Percentiles rank a stretch among this genome's conserved stretches.
These are phyloP conservation scores for Meleagris gallopavo DNA, from an alignment of 2,113 vertebrate genomes.

Conservation along the genomic window DNA sequence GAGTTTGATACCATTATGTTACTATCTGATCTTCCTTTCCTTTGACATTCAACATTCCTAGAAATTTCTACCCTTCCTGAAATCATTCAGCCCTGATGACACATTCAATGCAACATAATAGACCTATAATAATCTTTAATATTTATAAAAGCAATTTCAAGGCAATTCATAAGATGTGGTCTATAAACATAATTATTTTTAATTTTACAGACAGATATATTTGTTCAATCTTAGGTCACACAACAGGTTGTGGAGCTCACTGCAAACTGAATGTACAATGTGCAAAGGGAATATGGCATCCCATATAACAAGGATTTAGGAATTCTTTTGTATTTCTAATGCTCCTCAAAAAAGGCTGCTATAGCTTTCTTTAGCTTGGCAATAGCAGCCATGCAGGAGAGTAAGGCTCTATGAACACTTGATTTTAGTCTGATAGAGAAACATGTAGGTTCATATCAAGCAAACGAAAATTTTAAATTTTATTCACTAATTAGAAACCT, in stretches of 20 bases:
- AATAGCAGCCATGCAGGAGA: not conserved
- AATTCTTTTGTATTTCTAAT: not conserved
- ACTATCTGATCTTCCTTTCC: not conserved
- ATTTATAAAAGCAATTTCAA: not conserved
- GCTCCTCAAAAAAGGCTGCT: not conserved
- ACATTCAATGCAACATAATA: not conserved
- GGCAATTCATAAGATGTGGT: not conserved
- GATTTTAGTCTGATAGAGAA: not conserved
- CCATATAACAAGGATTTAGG: not conserved
- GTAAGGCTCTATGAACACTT: not conserved
- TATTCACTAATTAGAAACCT: not conserved
- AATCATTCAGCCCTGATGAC: not conserved
- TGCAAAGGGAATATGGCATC: not conserved
- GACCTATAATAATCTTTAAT: not conserved
- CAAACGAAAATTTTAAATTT: accelerated
- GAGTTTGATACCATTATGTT: not conserved
- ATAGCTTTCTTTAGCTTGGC: not conserved
- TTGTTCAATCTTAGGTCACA: not conserved
- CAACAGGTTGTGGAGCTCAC: not conserved
- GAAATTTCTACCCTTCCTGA: not conserved
- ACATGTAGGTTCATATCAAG: not conserved
- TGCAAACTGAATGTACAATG: not conserved
- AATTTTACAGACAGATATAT: not conserved
- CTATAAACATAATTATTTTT: not conserved
- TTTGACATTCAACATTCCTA: not conserved